Percentiles rank a stretch among this genome's conserved stretches.
Evolutionary conservation across 2,797 vertebrate species (phyloP).

Genomic region (Momotus momota): DNA sequence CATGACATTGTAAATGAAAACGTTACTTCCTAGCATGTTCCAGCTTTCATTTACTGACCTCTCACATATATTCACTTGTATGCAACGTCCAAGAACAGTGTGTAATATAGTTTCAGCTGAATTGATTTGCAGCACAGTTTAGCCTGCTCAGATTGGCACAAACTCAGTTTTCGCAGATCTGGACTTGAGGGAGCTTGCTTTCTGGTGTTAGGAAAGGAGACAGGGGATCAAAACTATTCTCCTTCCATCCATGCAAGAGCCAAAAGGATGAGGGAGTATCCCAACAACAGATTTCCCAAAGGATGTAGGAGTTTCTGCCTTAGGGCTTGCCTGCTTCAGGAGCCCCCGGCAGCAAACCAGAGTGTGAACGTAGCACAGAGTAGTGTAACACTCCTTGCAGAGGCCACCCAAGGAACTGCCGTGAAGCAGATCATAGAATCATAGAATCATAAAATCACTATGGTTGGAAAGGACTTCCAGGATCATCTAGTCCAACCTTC

Average conservation of each 20-base stretch:
- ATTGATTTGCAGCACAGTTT: not conserved
- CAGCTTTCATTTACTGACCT: not conserved
- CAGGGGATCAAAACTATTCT: not conserved
- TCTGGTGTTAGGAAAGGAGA: not conserved
- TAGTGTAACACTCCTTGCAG: not conserved
- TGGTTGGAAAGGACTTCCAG: too few relatives aligned
- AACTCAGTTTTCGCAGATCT: not conserved
- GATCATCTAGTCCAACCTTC: too few relatives aligned
- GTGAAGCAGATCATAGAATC: not conserved
- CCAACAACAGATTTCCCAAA: not conserved
- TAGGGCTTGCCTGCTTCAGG: not conserved
- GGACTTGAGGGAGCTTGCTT: not conserved
- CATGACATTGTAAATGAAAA: not conserved
- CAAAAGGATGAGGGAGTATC: not conserved
- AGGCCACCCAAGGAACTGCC: not conserved
- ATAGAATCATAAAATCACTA: too few relatives aligned
- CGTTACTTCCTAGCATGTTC: not conserved
- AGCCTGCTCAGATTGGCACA: not conserved
- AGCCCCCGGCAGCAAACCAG: not conserved
- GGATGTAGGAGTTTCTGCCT: not conserved
- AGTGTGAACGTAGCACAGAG: not conserved
- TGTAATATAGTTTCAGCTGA: not conserved
- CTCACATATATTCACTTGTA: not conserved
- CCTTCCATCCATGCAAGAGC: not conserved
- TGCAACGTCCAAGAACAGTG: not conserved